A percentile compares a stretch with the other conserved stretches of the same genome.
Evolutionary conservation across 2,888 invertebrate genomes (phyloP).

Genomic region (Germaria angustata): DNA sequence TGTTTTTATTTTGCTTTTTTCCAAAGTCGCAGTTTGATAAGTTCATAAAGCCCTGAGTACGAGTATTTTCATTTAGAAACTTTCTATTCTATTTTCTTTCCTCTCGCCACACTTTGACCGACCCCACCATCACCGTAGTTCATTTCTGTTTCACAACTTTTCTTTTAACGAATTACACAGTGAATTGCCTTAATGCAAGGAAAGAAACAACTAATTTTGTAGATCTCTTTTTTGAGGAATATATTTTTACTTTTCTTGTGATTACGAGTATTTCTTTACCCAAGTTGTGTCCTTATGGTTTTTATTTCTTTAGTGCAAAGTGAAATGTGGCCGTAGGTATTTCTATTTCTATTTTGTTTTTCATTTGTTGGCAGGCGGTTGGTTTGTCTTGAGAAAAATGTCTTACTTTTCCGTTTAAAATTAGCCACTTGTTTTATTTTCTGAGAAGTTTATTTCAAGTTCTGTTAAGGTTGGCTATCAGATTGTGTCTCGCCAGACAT

Average conservation of each 20-base stretch:
- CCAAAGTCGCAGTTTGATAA: background rate
- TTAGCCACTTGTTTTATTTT: conserved; percentile 57
- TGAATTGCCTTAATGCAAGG: conserved; percentile 51
- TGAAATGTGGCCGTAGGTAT: conserved; percentile 58
- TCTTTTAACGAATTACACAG: conserved; percentile 18
- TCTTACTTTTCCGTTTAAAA: conserved; percentile 49
- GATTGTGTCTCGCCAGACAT: conserved; percentile 63
- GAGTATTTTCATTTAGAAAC: conserved; percentile 15
- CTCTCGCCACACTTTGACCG: conserved; percentile 25
- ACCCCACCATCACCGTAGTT: background rate
- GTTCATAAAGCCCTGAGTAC: conserved; percentile 1
- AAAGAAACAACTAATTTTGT: conserved; percentile 64
- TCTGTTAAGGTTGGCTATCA: conserved; percentile 51
- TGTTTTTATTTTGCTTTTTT: background rate
- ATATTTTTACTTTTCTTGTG: background rate
- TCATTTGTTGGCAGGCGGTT: conserved; percentile 10
- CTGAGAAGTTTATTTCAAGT: conserved; percentile 46
- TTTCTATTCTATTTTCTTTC: conserved; percentile 42
- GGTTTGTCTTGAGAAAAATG: conserved; percentile 20
- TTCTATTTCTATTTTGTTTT: conserved; percentile 3
- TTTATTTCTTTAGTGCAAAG: conserved; percentile 41
- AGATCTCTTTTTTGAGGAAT: conserved; percentile 37
- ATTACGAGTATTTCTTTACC: conserved; percentile 46
- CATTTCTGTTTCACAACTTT: conserved; percentile 28
- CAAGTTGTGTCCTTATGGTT: conserved; percentile 63